Base-by-base conservation (phyloP, 2,113 vertebrate genomes). In the Myotis brandtii region DNA sequence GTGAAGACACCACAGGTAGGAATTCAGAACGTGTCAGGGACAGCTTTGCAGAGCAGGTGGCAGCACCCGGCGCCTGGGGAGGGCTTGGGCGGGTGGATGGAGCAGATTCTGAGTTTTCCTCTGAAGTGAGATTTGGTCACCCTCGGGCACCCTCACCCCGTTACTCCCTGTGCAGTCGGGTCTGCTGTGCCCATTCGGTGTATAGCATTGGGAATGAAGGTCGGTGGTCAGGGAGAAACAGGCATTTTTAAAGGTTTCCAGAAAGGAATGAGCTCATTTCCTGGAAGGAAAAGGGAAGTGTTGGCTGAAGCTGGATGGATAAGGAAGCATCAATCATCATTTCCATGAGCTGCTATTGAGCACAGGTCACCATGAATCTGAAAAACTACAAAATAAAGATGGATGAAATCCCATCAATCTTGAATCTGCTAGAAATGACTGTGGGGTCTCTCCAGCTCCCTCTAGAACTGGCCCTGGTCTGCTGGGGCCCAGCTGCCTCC, bases 321-420 rank as follows among this genome's bases (percentile, higher is more conserved):
- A 32, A 67, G 80, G 59, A 73, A 64, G 56, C 73, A 62, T 91
- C 46, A 5, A 0, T 80, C 64, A 84, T 87, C 37, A 32, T 92
- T 90, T 69, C 21, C 32, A 25, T 69, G 48, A 56, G 11, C 73
- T 77, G 32, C 56, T 85, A 0, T 18, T n/a, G 48, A 91, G 27
- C 9, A 0, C 64, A 30, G 67, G 20, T 54, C 64, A 18, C 5
- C 0, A 62, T 50, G 92, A 81, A 92, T 86, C 43, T 91, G 34
- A 95, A 93, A 87, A 84, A 73, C 72, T n/a, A 88, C 81, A 77
- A 93, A 94, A 79, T 73, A 79, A 67, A 48, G 81, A 93, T 91
- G 73, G 82, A 88, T 32, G 14, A 87, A 96, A 69, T 82, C 48
- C 62, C 62, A 18, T 75, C 82, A 17, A 43, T 77, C 82, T 75